Percentiles rank a stretch among this genome's conserved stretches.
phyloP scores from a whole-genome alignment of 2,113 vertebrate species.

The Cyanocitta stelleri region DNA sequence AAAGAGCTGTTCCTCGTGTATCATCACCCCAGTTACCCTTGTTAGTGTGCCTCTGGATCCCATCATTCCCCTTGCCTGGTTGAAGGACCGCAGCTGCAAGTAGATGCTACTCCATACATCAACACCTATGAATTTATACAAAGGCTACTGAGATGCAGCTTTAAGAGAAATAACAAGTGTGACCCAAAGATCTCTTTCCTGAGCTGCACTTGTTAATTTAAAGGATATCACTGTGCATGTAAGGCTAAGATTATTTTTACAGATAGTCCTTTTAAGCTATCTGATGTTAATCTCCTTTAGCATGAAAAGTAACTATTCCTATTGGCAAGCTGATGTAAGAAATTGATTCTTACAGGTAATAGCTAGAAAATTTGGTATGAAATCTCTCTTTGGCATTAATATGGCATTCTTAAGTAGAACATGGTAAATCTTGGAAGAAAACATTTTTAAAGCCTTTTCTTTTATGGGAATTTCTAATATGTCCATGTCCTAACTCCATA shows the following conservation, averaged over 20 bases:
- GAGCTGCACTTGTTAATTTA: neutral
- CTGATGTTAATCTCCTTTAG: neutral
- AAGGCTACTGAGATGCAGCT: neutral
- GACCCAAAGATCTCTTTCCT: neutral
- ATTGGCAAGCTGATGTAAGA: neutral
- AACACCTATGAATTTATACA: neutral
- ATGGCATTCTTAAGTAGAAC: neutral
- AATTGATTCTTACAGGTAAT: neutral
- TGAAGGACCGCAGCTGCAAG: neutral
- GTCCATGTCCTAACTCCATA: neutral
- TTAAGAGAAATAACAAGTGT: neutral
- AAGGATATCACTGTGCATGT: neutral
- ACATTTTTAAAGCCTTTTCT: neutral
- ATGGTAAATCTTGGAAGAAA: neutral
- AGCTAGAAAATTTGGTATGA: neutral
- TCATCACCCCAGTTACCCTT: neutral
- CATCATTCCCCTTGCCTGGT: fast-evolving
- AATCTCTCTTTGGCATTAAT: neutral
- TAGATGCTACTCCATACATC: neutral
- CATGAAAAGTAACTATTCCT: neutral
- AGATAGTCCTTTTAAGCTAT: neutral
- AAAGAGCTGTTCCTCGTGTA: neutral
- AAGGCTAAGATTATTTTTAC: neutral
- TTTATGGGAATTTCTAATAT: neutral
- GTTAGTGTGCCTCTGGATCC: neutral